These are phyloP conservation scores for Tragopan temminckii DNA, from an alignment of 2,797 vertebrate genomes.

Conservation along the genomic window DNA sequence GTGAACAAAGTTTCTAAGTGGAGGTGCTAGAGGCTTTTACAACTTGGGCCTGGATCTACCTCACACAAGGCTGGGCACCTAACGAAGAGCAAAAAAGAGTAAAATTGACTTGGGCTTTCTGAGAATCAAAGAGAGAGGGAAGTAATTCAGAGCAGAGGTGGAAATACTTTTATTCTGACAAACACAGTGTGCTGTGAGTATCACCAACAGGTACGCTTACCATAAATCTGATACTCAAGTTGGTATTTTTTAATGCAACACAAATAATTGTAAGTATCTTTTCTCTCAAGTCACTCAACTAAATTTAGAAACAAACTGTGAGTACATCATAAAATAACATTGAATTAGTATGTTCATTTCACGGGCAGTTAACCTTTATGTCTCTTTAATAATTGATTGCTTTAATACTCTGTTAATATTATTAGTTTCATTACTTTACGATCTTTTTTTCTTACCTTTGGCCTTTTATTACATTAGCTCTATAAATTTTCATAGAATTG, in stretches of 20 bases:
- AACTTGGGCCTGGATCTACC: background rate
- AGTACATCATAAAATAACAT: conserved; percentile 40
- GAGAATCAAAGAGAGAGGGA: background rate
- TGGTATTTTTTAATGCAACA: background rate
- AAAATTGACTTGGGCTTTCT: background rate
- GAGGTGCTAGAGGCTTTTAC: background rate
- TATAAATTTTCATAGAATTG: conserved; percentile 57
- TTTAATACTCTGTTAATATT: conserved; percentile 57
- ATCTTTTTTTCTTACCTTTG: conserved; percentile 45
- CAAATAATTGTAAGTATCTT: background rate
- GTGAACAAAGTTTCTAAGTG: background rate
- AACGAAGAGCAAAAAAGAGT: conserved; percentile 13
- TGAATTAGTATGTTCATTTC: conserved; percentile 69
- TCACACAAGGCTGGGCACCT: background rate
- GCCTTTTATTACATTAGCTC: conserved; percentile 48
- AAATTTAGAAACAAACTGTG: conserved; percentile 43
- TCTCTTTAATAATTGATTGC: conserved; percentile 57
- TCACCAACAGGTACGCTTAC: accelerated
- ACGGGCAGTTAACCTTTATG: conserved; percentile 58
- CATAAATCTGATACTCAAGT: background rate
- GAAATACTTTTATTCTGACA: background rate
- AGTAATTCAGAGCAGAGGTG: background rate
- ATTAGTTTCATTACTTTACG: conserved; percentile 65
- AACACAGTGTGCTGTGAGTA: background rate
- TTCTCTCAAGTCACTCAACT: conserved; percentile 18